Evolutionary conservation across 2,888 invertebrate species (phyloP).

Genomic region (Cloeon dipterum): DNA sequence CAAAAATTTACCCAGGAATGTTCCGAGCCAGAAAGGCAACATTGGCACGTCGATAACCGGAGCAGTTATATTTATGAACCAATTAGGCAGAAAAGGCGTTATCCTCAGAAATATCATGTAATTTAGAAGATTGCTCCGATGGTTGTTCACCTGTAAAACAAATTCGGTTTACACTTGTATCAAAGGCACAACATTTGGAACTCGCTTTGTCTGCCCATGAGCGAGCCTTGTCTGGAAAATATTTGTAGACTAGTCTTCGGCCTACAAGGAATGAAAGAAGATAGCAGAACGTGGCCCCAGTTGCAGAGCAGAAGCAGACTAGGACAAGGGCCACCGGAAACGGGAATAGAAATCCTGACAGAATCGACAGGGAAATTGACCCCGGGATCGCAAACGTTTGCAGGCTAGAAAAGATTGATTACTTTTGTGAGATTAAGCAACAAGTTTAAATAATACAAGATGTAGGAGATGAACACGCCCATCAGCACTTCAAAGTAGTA

Average conservation of each 20-base stretch:
- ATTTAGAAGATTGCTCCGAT: conserved; percentile 72
- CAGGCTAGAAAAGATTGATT: conserved; percentile 32
- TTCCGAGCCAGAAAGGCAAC: conserved; percentile 78
- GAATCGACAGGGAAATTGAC: conserved; percentile 87
- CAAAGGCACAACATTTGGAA: no score
- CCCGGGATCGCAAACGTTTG: conserved; percentile 99
- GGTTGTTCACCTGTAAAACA: conserved; percentile 32
- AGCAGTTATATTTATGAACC: conserved; percentile 94
- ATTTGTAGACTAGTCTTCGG: conserved; percentile 56
- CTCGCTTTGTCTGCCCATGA: conserved; percentile 70
- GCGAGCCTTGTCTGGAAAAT: conserved; percentile 68
- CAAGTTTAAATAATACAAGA: conserved; percentile 73
- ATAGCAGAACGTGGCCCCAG: conserved; percentile 91
- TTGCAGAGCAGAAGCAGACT: conserved; percentile 82
- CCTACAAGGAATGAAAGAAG: conserved; percentile 79
- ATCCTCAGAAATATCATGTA: conserved; percentile 93
- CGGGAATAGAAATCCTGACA: conserved; percentile 90
- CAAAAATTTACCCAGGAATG: conserved; percentile 52
- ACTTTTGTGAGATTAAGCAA: conserved; percentile 1
- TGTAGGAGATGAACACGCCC: conserved; percentile 74
- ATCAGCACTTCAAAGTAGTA: conserved; percentile 79
- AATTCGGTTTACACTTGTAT: no score
- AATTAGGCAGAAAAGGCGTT: conserved; percentile 94
- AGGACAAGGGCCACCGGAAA: conserved; percentile 72
- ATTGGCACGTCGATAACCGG: conserved; percentile 93